Percentiles rank a stretch among this genome's conserved stretches.
Evolutionary conservation across 2,113 vertebrate species (phyloP).

Genomic region (Meles meles): DNA sequence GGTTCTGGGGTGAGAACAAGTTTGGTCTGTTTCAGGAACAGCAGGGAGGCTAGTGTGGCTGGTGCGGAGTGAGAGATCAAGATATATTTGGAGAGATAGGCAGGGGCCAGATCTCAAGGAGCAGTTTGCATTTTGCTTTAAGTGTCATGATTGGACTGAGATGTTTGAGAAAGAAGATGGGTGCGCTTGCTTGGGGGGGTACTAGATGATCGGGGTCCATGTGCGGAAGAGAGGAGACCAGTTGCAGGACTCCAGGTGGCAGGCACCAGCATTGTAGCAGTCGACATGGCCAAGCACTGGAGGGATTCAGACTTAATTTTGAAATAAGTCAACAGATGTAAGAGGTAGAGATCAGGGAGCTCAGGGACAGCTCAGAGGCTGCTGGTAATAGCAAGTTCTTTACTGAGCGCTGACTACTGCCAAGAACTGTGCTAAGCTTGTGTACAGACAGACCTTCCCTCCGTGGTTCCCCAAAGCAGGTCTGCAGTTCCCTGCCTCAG

Average conservation of each 20-base stretch:
- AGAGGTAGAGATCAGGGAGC: background rate
- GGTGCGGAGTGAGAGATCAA: background rate
- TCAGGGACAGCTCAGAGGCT: background rate
- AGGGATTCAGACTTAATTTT: background rate
- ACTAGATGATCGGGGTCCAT: background rate
- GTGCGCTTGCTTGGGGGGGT: background rate
- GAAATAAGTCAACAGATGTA: background rate
- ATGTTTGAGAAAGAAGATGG: background rate
- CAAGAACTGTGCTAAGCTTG: background rate
- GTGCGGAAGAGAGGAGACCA: background rate
- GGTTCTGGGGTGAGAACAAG: background rate
- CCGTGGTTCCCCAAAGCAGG: background rate
- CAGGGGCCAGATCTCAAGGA: background rate
- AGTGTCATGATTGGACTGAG: background rate
- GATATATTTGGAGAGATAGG: background rate
- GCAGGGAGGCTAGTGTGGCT: background rate
- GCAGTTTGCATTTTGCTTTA: background rate
- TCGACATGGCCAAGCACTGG: fast-evolving
- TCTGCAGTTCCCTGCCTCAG: fast-evolving
- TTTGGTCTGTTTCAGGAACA: background rate
- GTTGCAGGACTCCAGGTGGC: fast-evolving
- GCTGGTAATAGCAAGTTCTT: background rate
- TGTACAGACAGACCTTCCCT: background rate
- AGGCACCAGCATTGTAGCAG: fast-evolving
- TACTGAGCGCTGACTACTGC: background rate